Base-by-base conservation (phyloP, 2,888 invertebrate species). In the Drosophila incognita region DNA sequence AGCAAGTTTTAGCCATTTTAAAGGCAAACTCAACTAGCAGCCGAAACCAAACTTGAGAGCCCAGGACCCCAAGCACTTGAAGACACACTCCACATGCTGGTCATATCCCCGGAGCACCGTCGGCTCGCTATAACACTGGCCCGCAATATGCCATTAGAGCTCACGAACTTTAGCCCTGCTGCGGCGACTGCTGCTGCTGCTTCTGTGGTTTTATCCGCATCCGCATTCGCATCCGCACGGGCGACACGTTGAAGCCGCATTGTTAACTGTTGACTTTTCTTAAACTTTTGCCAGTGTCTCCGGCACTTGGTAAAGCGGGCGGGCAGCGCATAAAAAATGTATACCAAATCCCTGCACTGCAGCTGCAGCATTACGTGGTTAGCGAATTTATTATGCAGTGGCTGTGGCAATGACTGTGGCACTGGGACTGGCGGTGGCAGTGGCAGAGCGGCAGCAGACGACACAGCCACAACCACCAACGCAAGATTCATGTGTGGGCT, bases 321-420 rank as follows among this genome's bases (percentile, higher is more conserved):
- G 87, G 78, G 78, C 85, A 68, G 82, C 74, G 90, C 82, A 90
- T 86, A 86, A 90, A 86, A 90, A 90, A 90, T 86, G 90, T 89
- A 89, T 87, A 79, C 77, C 76, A 86, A 86, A 90, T 86, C 86
- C 89, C 90, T 88, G 87, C 87, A 90, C 90, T 90, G 87, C 87
- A 88, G 90, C 92, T 90, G 90, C 91, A 91, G 90, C 92, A 91
- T 91, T 91, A 92, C 91, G 91, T 92, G 91, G 91, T 92, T 92
- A 92, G 90, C 89, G 92, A 92, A 92, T 92, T 92, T 92, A 92
- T 92, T 92, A 90, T 91, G 91, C 89, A 85, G 90, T 82, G 77
- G 81, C 63, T 66, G 79, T 72, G 73, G 72, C 89, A 79, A 57
- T 64, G 52, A 33, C 51, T 31, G 35, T 64, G 54, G 24, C 68